A percentile compares a stretch with the other conserved stretches of the same genome.
Evolutionary conservation across 2,797 vertebrate species (phyloP).

Genomic region (Myioborus melanocephalus): DNA sequence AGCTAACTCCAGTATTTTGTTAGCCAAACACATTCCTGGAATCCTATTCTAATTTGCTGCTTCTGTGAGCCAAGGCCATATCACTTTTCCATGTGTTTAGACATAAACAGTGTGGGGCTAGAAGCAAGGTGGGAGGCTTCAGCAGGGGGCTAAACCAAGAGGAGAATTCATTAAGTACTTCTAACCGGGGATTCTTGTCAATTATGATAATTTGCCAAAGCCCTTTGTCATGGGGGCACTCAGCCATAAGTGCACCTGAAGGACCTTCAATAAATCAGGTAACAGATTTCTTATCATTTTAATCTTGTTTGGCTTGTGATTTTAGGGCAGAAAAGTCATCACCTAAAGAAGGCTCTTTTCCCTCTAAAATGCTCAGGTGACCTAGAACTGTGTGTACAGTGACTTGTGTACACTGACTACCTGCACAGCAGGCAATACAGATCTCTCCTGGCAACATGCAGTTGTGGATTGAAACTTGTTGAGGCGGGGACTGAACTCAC

Average conservation of each 20-base stretch:
- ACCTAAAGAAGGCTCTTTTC: neutral
- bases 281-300: neutral
- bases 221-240: neutral
- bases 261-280: neutral
- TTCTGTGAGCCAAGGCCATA: neutral
- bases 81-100: neutral
- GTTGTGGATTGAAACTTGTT: neutral
- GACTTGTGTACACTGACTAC: rapidly evolving
- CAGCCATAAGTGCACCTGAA: neutral
- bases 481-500: neutral
- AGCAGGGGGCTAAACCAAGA: neutral
- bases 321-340: neutral
- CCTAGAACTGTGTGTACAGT: neutral
- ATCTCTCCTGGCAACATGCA: neutral
- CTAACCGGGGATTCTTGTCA: neutral
- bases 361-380: neutral
- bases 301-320: neutral
- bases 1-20: neutral
- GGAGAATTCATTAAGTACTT: neutral
- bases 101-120: neutral
- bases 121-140: neutral
- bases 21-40: neutral
- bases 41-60: neutral
- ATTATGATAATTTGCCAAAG: neutral
- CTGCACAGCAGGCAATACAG: neutral